phyloP scores from a whole-genome alignment of 2,797 vertebrate genomes.

The Anguilla obscura region DNA sequence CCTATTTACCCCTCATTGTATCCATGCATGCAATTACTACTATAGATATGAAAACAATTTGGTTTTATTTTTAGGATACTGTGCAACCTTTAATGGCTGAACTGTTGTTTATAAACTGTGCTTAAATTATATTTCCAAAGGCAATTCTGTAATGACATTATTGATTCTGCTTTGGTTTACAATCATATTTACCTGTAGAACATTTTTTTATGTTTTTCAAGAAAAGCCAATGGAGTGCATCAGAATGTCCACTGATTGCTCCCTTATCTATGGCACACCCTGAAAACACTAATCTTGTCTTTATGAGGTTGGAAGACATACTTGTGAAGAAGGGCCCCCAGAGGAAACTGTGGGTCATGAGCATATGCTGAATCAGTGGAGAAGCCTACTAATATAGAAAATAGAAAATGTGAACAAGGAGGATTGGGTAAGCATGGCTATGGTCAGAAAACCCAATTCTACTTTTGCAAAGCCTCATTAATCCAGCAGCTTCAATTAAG shows the following conservation, averaged over 20 bases:
- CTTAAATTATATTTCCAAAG: neutral
- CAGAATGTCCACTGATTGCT: neutral
- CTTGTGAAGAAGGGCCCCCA: neutral
- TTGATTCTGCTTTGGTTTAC: neutral
- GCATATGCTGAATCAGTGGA: neutral
- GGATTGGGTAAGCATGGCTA: neutral
- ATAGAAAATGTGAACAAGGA: neutral
- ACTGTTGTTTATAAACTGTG: neutral
- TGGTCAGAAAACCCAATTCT: neutral
- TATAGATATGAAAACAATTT: neutral
- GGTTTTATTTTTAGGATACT: neutral
- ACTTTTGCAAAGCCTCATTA: neutral
- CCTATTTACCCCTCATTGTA: neutral
- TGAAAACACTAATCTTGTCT: neutral
- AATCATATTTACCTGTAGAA: neutral
- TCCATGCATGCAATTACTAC: neutral
- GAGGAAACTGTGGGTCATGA: neutral
- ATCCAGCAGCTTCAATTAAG: constrained; percentile 25
- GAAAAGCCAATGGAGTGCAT: neutral
- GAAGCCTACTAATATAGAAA: neutral
- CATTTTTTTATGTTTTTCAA: neutral
- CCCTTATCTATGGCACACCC: neutral
- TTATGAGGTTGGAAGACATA: neutral
- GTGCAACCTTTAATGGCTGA: neutral
- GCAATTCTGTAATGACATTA: neutral